Percentiles rank a stretch among this genome's conserved stretches.
phyloP scores from a whole-genome alignment of 2,888 invertebrate genomes.

The Laothoe populi region DNA sequence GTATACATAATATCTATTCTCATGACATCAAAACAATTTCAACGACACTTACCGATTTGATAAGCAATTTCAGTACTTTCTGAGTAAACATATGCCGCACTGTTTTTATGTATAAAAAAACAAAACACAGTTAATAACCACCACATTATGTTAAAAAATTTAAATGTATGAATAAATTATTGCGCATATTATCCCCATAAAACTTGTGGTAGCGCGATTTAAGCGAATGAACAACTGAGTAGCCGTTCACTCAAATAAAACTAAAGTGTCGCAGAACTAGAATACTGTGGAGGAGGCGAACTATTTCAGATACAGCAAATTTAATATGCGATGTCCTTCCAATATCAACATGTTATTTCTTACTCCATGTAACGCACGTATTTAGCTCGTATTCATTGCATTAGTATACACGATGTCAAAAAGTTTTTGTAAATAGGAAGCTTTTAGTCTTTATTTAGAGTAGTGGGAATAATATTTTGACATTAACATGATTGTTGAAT shows the following conservation, averaged over 20 bases:
- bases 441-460: conserved; percentile 11
- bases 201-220: conserved; percentile 42
- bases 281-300: conserved; percentile 34
- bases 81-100: conserved; percentile 50
- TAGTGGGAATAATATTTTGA: neutral
- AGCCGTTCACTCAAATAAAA: conserved; percentile 49
- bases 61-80: conserved; percentile 53
- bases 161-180: conserved; percentile 33
- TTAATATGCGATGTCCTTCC: conserved; percentile 10
- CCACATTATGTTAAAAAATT: conserved; percentile 41
- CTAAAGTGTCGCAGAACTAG: conserved; percentile 38
- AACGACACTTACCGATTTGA: conserved; percentile 61
- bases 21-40: neutral
- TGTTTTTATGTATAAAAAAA: conserved; percentile 45
- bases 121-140: conserved; percentile 43
- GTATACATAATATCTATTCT: no score
- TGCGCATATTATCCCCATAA: conserved; percentile 7
- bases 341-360: conserved; percentile 10
- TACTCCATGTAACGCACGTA: no score
- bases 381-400: neutral
- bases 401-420: neutral
- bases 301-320: conserved; percentile 5
- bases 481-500: neutral
- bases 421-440: conserved; percentile 10
- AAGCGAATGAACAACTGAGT: conserved; percentile 47